Evolutionary conservation across 2,797 vertebrate species (phyloP), one percentile per base, ranked within the genome.

Genomic region (Helicolenus hilgendorfi): DNA sequence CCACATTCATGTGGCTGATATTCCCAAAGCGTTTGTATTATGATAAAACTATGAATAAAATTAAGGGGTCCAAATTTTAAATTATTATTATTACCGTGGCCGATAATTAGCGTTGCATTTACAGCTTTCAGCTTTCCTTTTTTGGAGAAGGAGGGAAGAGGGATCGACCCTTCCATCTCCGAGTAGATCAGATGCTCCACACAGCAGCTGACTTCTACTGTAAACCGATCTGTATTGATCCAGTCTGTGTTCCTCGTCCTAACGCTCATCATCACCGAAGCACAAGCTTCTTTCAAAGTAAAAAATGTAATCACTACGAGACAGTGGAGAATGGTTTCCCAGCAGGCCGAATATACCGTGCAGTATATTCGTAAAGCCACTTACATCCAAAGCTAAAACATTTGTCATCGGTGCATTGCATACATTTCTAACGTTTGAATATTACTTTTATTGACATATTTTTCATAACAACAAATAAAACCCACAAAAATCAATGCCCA

Each of bases 201-300:
- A 72, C 59, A 79, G 81, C 53, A 85, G 72, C 71, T 62, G 72
- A 71, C 75, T 59, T 87, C 55, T 69, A 75, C 71, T 9, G 38
- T 89, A 88, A 90, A 84, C 77, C 49, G 59, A 77, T 94, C 90
- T 92, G 79, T 85, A 93, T 91, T 73, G 87, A 92, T 91, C 60
- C 69, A 87, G 70, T 84, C 81, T 85, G 78, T 86, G 76, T 72
- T 86, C 83, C 77, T 81, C 62, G 33, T 71, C 60, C 76, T 49
- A 89, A 64, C 27, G 62, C 53, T 85, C 69, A 79, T 89, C 72
- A 79, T 90, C 33, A 55, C 72, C 79, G 68, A 84, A 53, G 27
- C 41, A 59, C 71, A 33, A 59, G 78, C 78, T 79, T 74, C 64
- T 77, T 79, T 84, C 62, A 87, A 63, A 75, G 36, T 76, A 38